These are phyloP conservation scores for Ceratoteleas bidentatus DNA, from an alignment of 1,140 invertebrate genomes.

Conservation along the genomic window DNA sequence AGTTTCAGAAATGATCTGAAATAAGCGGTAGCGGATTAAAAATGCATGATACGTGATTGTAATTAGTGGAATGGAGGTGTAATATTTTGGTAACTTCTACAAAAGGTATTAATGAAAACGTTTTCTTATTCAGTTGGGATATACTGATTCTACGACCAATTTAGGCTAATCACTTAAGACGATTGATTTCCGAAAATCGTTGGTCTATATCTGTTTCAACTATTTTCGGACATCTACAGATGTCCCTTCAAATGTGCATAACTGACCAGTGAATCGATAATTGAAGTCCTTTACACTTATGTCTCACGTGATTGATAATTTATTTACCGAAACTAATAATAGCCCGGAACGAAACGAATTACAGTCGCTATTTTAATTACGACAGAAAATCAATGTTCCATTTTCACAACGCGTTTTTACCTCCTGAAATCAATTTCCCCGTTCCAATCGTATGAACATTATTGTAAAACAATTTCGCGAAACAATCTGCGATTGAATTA, in stretches of 20 bases:
- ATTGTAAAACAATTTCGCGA: background rate
- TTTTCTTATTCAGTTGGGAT: too few species aligned
- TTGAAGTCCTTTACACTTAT: constrained; percentile 2
- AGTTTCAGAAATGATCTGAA: too few species aligned
- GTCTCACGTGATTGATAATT: constrained; percentile 22
- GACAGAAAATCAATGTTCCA: constrained; percentile 28
- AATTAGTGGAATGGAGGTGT: too few species aligned
- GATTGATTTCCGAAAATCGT: background rate
- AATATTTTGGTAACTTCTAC: too few species aligned
- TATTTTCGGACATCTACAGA: too few species aligned
- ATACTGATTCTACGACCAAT: too few species aligned
- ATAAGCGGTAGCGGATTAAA: too few species aligned
- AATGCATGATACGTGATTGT: too few species aligned
- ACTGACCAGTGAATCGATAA: constrained; percentile 5
- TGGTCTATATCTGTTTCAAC: background rate
- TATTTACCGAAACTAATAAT: constrained; percentile 23
- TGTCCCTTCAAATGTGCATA: too few species aligned
- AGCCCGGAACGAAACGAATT: constrained; percentile 14
- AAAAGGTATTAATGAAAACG: too few species aligned
- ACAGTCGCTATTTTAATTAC: constrained; percentile 22
- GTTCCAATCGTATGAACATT: background rate
- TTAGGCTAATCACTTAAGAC: too few species aligned
- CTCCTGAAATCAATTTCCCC: background rate
- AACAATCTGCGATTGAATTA: constrained; percentile 8
- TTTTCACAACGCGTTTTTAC: background rate